A percentile compares a stretch with the other conserved stretches of the same genome.
These are phyloP conservation scores for Ploceus nigricollis DNA, from an alignment of 2,113 vertebrate species.

Conservation along the genomic window DNA sequence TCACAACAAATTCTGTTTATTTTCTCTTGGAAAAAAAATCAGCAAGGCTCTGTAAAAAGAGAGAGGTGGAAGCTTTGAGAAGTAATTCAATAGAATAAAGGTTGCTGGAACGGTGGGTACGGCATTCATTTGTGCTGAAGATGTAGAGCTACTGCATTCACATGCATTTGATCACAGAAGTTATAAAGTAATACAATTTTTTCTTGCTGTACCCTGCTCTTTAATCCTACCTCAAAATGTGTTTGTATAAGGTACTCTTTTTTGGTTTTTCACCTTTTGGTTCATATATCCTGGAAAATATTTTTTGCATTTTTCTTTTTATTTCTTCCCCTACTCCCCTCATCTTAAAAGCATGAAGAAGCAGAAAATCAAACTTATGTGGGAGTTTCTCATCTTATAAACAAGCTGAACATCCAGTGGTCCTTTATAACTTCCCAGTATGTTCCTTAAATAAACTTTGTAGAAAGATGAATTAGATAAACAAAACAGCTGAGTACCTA, in stretches of 20 bases:
- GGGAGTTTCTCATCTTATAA: background rate
- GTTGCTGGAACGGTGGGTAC: background rate
- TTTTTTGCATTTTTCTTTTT: background rate
- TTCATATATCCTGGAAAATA: background rate
- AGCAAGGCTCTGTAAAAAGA: background rate
- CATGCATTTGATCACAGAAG: conserved; percentile 24
- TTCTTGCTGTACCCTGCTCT: background rate
- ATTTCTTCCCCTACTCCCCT: too few relatives aligned
- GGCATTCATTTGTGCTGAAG: conserved; percentile 7
- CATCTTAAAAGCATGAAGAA: background rate
- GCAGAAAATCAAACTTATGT: background rate
- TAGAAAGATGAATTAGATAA: background rate
- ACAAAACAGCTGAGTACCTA: background rate
- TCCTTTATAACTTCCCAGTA: background rate
- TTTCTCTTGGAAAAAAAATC: background rate
- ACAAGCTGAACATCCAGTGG: background rate
- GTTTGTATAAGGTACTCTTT: background rate
- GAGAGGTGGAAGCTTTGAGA: conserved; percentile 25
- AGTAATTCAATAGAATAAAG: conserved; percentile 26
- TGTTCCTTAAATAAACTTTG: background rate
- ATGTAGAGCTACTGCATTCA: background rate
- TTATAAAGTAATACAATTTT: background rate
- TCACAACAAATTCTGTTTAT: conserved; percentile 27
- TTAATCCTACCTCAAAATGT: background rate
- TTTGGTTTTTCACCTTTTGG: background rate